Evolutionary conservation across 2,888 invertebrate genomes (phyloP), one percentile per base, ranked within the genome.

Genomic region (Apamea anceps): DNA sequence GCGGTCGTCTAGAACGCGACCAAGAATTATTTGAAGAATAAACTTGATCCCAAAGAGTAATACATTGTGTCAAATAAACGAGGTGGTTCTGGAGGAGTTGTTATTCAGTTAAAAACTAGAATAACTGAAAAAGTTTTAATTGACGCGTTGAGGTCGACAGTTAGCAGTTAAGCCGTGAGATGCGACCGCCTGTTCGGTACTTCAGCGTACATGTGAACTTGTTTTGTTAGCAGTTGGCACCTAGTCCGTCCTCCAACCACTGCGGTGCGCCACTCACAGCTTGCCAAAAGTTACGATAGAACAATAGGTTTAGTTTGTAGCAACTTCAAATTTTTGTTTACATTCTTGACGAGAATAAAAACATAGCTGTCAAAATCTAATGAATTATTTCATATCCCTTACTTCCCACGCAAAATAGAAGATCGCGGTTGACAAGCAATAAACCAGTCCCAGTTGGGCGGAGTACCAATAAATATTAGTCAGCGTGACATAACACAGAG

Each of bases 101-200:
- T 85, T 85, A 87, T 84, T 82, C 79, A 80, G 78, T 82, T 81
- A 82, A 79, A 84, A 85, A 75, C 79, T 81, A 89, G 77, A 87
- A 83, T 77, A 76, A 85, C 76, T 71, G 78, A 80, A 83, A 92
- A 95, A 94, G 92, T 95, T 95, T 94, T 94, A 95, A 95, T 94
- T 93, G 93, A 91, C 87, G 90, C 92, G 92, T 90, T 91, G 91
- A 90, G 91, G 91, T 89, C 85, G 91, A 91, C 87, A 90, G 87
- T 89, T 88, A 84, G 86, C 85, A 83, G 89, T 89, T 85, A 89
- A 88, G 87, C 88, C 87, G 86, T 87, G 85, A 85, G 88, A 82
- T 79, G 87, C 83, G 83, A 85, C 91, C 91, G 88, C 90, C 89
- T 90, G 86, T 85, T 85, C 79, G 82, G 88, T 88, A 84, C 90